Base-by-base conservation (phyloP, 2,113 vertebrate species). In the Ochotona curzoniae region DNA sequence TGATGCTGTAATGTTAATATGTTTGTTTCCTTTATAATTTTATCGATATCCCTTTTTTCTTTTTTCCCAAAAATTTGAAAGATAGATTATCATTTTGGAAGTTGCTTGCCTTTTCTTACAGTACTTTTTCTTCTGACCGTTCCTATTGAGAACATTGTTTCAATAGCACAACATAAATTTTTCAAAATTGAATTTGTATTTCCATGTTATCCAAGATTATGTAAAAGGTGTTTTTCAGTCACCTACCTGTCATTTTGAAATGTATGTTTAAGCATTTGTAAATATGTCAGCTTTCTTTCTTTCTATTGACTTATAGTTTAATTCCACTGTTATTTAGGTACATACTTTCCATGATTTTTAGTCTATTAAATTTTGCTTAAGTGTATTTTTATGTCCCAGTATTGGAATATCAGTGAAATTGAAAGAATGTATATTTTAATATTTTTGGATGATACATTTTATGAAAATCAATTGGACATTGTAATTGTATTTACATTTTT, bases 191-290 rank as follows among this genome's bases (percentile, higher is more conserved):
- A 35, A 32, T 76, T 71, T 75, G 74, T 26, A 60, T 81, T 64
- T 66, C 44, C 1, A 9, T 35, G 82, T 30, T 57, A 10, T 35
- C 47, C 30, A 83, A 87, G 30, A 1, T 69, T 69, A 32, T 13
- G 66, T 66, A 6, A 89, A 88, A 60, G 20, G 38, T 25, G 28
- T 61, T 89, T 35, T 49, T 47, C 11, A 70, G 69, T 90, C 32
- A 70, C 30, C 15, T 38, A 14, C 17, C 13, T 61, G 2, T 66
- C 83, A 47, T 76, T 87, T 67, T 21, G 30, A 78, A 76, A 20
- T 64, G 15, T 83, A 13, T 14, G 3, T 26, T 92, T 83, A 87
- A 60, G 35, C 87, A 47, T 75, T 86, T 93, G 66, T 12, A 26
- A 67, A 71, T 60, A 51, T 47, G 79, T 30, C 11, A 83, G 12